Evolutionary conservation across 2,888 invertebrate species (phyloP).

Genomic region (Venustoraphidia nigricollis): DNA sequence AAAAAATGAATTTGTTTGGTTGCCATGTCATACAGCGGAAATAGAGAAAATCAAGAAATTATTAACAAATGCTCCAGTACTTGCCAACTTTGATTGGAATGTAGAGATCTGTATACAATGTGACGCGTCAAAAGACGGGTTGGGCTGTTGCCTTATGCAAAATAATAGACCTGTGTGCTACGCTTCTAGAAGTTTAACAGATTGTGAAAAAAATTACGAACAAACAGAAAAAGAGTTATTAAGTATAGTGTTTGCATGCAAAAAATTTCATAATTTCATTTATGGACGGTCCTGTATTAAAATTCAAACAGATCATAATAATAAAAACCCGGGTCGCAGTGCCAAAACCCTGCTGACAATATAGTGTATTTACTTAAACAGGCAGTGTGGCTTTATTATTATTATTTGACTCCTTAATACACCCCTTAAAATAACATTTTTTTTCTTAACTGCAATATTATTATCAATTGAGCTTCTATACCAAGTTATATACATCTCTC

Average conservation of each 20-base stretch:
- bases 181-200: slow-evolving; percentile 8
- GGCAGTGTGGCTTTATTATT: no score
- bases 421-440: no score
- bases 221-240: slow-evolving; percentile 6
- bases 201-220: slow-evolving; percentile 4
- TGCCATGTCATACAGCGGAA: slow-evolving; percentile 1
- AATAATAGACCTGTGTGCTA: slow-evolving; percentile 4
- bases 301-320: no score
- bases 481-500: no score
- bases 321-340: no score
- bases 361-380: no score
- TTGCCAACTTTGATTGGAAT: slow-evolving; percentile 5
- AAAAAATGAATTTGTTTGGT: slow-evolving; percentile 2
- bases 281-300: no score
- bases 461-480: no score
- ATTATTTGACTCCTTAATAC: no score
- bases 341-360: no score
- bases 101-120: slow-evolving; percentile 7
- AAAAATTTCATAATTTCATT: slow-evolving; percentile 1
- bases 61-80: slow-evolving; percentile 4
- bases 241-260: slow-evolving; percentile 4
- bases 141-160: slow-evolving; percentile 6
- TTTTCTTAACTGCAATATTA: no score
- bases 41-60: slow-evolving; percentile 2
- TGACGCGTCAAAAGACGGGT: slow-evolving; percentile 10